Evolutionary conservation across 2,113 vertebrate species (phyloP), one percentile per base, ranked within the genome.

Genomic region (Daubentonia madagascariensis): DNA sequence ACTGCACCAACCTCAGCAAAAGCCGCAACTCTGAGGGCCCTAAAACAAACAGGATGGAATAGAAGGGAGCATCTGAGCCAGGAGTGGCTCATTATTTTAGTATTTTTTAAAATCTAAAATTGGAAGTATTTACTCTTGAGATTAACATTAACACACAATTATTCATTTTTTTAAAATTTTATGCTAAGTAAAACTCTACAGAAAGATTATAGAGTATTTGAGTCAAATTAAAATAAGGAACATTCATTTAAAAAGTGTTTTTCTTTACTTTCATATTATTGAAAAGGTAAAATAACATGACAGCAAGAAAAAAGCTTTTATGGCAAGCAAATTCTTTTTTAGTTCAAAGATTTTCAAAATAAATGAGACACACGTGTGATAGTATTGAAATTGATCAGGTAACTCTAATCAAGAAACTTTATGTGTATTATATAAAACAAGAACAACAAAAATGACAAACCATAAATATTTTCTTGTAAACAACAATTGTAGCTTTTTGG

Each of bases 211-310:
- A 85, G 23, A 52, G 43, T 84, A 68, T 85, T 94, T 96, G 84
- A 96, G 92, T 94, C 87, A 94, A 45, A 50, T 91, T 57, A 48
- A 93, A 88, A 25, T 73, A 91, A 70, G 43, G 18, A 72, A 43
- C 50, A 86, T 85, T 88, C 57, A 76, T 75, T 48, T 37, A 17
- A 91, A 81, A 75, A 73, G 18, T 22, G 3, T 48, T 84, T n/a
- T 72, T 89, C 25, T 92, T 30, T 80, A 75, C 48, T 32, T 81
- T 68, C 28, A 81, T 92, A 89, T 75, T 80, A 37, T 43, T 61
- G 22, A 57, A 89, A 88, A 50, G 28, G 45, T 57, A 93, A 93
- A 88, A 80, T 68, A 90, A 88, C 61, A 45, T 67, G 40, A 85
- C 35, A 89, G 52, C 52, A 95, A 87, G 54, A 57, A 87, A 90